Evolutionary conservation across 2,888 invertebrate species (phyloP), one percentile per base, ranked within the genome.

Genomic region (Zaprionus bogoriensis): DNA sequence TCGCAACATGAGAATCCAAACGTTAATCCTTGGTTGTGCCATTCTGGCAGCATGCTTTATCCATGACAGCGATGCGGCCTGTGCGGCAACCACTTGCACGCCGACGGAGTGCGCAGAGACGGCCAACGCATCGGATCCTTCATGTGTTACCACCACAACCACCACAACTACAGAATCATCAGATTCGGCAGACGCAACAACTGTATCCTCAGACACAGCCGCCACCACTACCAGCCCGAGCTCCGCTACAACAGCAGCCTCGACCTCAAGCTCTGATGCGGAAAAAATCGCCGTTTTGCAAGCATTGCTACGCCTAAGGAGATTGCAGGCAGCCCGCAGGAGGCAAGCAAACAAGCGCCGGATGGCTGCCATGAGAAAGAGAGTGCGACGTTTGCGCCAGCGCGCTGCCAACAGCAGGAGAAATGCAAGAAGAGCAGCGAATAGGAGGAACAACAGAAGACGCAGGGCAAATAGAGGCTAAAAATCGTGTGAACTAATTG

Each of bases 1-100:
- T 46, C 28, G 6, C 19, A 42, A 17, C 1, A 58, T 58, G 50
- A 25, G 27, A 50, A 25, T 57, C 25, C 57, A 57, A 30, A 50
- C 57, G 7, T 14, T 57, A 6, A 12, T 57, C 12, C 20, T 57
- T 4, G 19, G 41, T 9, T 57, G 48, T 28, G 57, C 25, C 30
- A 25, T 59, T 2, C 2, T 52, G 45, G 46, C 30, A 0, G 5
- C 30, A 2, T 52, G 45, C 32, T 20, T 46, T 2, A 25, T 46
- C n/a, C 22, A 17, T 3, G 4, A 23, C 23, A 32, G 23, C 7
- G 17, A 60, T 2, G 60, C 41, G 0, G 10, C 42, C 2, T 52
- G 51, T 42, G 42, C 30, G 14, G 14, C 42, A n/a, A 1, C 28
- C 10, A 17, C 14, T 1, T 52, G 51, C 30, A 52, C 51, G n/a